These are phyloP conservation scores for Autographa pulchrina DNA, from an alignment of 2,888 invertebrate genomes.

Conservation along the genomic window DNA sequence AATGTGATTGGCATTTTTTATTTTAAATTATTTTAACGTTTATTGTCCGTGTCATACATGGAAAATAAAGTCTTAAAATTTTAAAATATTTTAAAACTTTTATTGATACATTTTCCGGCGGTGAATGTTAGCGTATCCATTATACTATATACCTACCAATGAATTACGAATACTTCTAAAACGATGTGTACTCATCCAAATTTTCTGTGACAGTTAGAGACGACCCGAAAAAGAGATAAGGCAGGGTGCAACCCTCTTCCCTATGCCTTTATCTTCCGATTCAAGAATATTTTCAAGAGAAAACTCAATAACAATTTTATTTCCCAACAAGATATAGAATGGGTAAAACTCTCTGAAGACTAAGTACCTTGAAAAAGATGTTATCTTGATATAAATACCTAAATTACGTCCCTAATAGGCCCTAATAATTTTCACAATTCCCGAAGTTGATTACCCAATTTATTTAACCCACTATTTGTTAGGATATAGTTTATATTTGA, in stretches of 20 bases:
- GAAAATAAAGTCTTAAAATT: too few relatives aligned
- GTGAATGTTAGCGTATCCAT: too few relatives aligned
- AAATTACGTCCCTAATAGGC: conserved; percentile 9
- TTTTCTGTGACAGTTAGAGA: background rate
- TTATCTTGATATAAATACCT: background rate
- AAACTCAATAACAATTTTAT: background rate
- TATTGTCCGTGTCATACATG: too few relatives aligned
- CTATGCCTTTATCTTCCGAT: background rate
- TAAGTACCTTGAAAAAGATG: background rate
- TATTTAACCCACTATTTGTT: conserved; percentile 25
- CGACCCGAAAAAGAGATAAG: background rate
- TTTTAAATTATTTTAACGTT: too few relatives aligned
- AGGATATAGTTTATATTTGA: conserved; percentile 27
- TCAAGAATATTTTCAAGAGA: background rate
- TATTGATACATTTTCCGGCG: too few relatives aligned
- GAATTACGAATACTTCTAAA: too few relatives aligned
- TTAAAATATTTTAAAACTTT: too few relatives aligned
- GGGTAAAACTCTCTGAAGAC: background rate
- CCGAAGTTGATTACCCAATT: conserved; percentile 32
- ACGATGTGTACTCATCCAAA: background rate
- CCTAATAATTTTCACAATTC: conserved; percentile 41
- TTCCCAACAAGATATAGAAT: background rate
- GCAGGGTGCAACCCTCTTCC: background rate
- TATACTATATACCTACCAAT: too few relatives aligned
- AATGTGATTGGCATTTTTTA: too few relatives aligned